A percentile compares a stretch with the other conserved stretches of the same genome.
Conservation (phyloP, 2,113 vertebrate species). For the Percopsis transmontana region DNA sequence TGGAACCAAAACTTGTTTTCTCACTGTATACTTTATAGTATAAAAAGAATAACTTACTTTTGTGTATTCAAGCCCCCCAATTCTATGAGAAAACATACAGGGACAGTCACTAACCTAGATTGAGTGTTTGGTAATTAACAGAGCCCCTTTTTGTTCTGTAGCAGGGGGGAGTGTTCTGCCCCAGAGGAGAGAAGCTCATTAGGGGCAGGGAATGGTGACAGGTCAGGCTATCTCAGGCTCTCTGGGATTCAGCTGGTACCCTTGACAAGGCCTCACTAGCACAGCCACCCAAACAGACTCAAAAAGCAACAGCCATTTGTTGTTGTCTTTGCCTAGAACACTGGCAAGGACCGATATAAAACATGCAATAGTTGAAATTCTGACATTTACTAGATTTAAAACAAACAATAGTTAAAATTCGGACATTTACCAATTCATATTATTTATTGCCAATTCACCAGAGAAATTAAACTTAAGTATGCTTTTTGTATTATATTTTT, state of each 20-base stretch:
- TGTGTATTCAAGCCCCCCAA: background rate
- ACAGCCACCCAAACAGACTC: conserved; percentile 29
- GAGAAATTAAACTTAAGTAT: no score
- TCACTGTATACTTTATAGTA: background rate
- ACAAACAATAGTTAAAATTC: no score
- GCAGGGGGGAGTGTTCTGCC: conserved; percentile 20
- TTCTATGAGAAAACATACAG: conserved; percentile 7
- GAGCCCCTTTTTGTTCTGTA: conserved; percentile 20
- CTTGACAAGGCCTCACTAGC: conserved; percentile 40
- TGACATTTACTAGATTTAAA: no score
- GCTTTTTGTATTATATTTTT: no score
- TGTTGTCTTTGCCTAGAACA: conserved; percentile 13
- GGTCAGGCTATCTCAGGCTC: conserved; percentile 26
- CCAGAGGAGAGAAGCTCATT: conserved; percentile 42
- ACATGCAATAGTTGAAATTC: background rate
- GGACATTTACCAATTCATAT: no score
- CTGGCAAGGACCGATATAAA: background rate
- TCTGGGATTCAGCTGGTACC: conserved; percentile 47
- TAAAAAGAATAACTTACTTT: background rate
- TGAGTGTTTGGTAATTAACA: conserved; percentile 9
- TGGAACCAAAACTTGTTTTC: no score
- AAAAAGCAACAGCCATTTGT: conserved; percentile 9
- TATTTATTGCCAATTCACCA: no score
- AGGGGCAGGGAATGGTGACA: conserved; percentile 30
- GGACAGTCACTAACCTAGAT: background rate